Percentiles rank a stretch among this genome's conserved stretches.
Evolutionary conservation across 2,888 invertebrate genomes (phyloP).

Genomic region (Argyresthia goedartella): DNA sequence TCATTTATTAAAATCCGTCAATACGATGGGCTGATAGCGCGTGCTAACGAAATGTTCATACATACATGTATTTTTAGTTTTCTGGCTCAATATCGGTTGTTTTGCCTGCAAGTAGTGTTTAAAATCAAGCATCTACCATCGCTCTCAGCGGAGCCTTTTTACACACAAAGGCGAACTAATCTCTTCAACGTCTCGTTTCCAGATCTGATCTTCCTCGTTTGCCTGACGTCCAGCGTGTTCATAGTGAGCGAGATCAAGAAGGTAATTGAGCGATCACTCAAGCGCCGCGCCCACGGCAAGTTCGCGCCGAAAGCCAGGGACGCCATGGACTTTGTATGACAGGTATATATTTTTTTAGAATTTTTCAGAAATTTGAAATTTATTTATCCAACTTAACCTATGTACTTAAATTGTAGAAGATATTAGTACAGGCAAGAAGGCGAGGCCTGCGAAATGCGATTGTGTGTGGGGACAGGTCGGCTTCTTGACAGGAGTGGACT

Average conservation of each 20-base stretch:
- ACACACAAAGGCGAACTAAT: too few species aligned
- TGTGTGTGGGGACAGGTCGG: too few species aligned
- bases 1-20: too few species aligned
- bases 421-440: too few species aligned
- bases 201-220: constrained; percentile 93
- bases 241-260: constrained; percentile 94
- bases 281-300: constrained; percentile 61
- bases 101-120: neutral
- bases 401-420: too few species aligned
- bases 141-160: neutral
- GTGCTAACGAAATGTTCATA: neutral
- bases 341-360: constrained; percentile 9
- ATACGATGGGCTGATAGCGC: too few species aligned
- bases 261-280: constrained; percentile 80
- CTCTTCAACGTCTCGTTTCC: constrained; percentile 38
- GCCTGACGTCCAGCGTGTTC: constrained; percentile 96
- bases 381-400: too few species aligned
- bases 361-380: too few species aligned
- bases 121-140: neutral
- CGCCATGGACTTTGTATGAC: constrained; percentile 83
- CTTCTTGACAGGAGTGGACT: too few species aligned
- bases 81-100: neutral
- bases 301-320: constrained; percentile 55
- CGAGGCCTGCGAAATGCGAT: too few species aligned
- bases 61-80: neutral